Percentiles rank a stretch among this genome's conserved stretches.
Conservation (phyloP, 2,888 invertebrate genomes). For the Hipparchia sbordonii region DNA sequence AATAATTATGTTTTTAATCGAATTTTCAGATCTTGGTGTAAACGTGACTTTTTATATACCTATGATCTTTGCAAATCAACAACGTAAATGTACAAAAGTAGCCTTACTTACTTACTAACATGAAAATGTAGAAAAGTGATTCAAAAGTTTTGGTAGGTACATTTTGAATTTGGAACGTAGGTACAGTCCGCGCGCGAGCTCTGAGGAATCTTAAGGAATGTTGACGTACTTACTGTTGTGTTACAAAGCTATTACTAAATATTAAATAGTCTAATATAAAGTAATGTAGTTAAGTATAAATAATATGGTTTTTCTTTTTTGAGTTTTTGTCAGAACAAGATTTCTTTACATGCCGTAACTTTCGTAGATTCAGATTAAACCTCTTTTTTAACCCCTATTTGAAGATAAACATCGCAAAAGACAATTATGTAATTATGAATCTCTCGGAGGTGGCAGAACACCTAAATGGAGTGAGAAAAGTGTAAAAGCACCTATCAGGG, state of each 20-base stretch:
- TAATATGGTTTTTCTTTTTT: too few species aligned
- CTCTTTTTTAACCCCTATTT: slow-evolving; percentile 6
- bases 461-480: slow-evolving; percentile 25
- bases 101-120: too few species aligned
- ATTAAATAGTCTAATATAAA: too few species aligned
- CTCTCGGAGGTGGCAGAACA: slow-evolving; percentile 21
- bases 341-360: neutral
- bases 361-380: neutral
- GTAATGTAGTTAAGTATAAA: too few species aligned
- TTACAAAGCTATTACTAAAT: too few species aligned
- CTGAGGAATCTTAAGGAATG: too few species aligned
- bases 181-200: too few species aligned
- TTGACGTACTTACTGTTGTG: too few species aligned
- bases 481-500: slow-evolving; percentile 36
- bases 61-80: neutral
- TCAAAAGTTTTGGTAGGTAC: too few species aligned
- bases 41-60: slow-evolving; percentile 1
- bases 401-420: neutral
- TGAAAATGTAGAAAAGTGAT: too few species aligned
- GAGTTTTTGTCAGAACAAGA: too few species aligned
- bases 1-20: slow-evolving; percentile 51
- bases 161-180: too few species aligned
- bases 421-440: slow-evolving; percentile 12
- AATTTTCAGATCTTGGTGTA: slow-evolving; percentile 39
- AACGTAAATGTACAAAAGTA: neutral